Base-by-base conservation (phyloP, 2,797 vertebrate species). In the Sebastes kiyomatsui region DNA sequence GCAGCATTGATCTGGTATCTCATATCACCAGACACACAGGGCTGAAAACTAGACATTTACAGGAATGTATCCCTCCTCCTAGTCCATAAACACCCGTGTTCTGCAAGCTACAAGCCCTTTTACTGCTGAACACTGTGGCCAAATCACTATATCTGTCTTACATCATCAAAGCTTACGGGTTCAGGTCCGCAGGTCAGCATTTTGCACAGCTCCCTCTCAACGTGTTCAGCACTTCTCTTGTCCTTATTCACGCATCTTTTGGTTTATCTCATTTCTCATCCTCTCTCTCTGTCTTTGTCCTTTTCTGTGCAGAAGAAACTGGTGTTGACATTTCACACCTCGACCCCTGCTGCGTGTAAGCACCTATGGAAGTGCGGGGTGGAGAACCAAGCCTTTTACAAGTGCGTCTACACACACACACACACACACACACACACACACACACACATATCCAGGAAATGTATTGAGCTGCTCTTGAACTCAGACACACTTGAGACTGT, bases 381-480 rank as follows among this genome's bases (percentile, higher is more conserved):
- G 89, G 98, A 99, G 95, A 99, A 99, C 92, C 98, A 99, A 89
- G 97, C 98, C 80, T 99, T 99, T 96, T 99, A 99, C 96, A 99
- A 99, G 98, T 99, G 94, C 86, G 98, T 94, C 67, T 59, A 72
- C 35, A 78, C 75, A 77, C 68, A 33, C 64, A 71, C 42, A 35
- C 72, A 55, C 42, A 38, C 33, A 59, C 25, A 46, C 46, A 80
- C 22, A 60, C 23, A 55, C 42, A 65, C 18, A 68, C 13, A 62
- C 28, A 64, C 4, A 33, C 65, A 61, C 23, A 46, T 5, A 27
- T 12, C 3, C 5, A 30, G 38, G 33, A 20, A 27, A 62, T 62
- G 1, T 70, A 30, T 52, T 78, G 11, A 68, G 27, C 67, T 72
- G 13, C 13, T 42, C 16, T 58, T 58, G 16, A 72, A 42, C 28